Conservation (phyloP, 2,888 invertebrate genomes). For the Hedya salicella region DNA sequence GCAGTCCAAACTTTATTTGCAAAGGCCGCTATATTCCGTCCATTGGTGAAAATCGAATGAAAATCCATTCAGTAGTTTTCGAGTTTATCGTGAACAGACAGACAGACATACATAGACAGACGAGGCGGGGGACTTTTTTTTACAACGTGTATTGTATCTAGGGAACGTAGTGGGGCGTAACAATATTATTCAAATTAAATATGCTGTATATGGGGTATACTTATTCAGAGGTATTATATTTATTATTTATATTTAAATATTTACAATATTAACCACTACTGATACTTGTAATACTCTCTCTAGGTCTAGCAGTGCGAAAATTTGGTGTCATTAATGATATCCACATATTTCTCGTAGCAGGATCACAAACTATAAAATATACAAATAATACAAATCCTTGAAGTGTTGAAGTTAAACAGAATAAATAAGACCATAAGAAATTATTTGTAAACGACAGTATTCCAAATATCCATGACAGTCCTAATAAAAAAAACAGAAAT, state of each 20-base stretch:
- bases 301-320: slow-evolving; percentile 58
- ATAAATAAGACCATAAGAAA: slow-evolving; percentile 85
- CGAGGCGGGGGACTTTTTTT: no score
- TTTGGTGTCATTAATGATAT: slow-evolving; percentile 71
- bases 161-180: no score
- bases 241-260: background rate
- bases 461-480: slow-evolving; percentile 87
- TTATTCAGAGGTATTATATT: no score
- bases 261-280: slow-evolving; percentile 50
- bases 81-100: no score
- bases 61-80: no score
- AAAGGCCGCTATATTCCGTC: no score
- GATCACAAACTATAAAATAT: slow-evolving; percentile 86
- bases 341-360: slow-evolving; percentile 83
- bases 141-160: no score
- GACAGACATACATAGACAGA: no score
- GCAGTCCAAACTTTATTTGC: no score
- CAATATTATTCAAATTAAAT: no score
- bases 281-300: slow-evolving; percentile 70
- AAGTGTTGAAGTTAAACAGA: slow-evolving; percentile 86
- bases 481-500: slow-evolving; percentile 85
- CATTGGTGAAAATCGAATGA: no score
- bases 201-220: no score
- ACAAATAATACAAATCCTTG: slow-evolving; percentile 87
- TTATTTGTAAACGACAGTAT: slow-evolving; percentile 80